A percentile compares a stretch with the other conserved stretches of the same genome.
Conservation (phyloP, 1,140 invertebrate genomes). For the Bombus sibiricus region DNA sequence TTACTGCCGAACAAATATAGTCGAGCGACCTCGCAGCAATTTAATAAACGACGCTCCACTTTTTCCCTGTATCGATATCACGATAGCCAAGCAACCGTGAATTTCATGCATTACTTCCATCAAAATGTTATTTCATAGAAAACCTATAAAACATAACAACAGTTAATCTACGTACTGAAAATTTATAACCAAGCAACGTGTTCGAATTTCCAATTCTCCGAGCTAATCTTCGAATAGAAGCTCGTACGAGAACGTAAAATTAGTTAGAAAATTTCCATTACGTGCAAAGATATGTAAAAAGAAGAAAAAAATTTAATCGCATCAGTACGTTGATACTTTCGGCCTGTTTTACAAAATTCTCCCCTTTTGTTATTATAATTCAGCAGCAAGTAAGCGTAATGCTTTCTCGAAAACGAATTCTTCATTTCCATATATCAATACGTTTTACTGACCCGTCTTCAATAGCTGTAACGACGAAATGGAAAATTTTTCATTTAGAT, state of each 20-base stretch:
- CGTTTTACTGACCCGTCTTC: slow-evolving; percentile 12
- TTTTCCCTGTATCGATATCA: slow-evolving; percentile 21
- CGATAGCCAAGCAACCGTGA: neutral
- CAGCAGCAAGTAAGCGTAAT: neutral
- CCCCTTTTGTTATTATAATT: neutral
- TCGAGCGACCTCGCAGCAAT: slow-evolving; percentile 1
- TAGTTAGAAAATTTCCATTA: neutral
- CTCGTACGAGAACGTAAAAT: neutral
- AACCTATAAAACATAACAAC: neutral
- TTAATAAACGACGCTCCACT: slow-evolving; percentile 35
- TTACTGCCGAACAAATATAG: slow-evolving; percentile 14
- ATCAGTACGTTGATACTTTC: neutral
- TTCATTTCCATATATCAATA: slow-evolving; percentile 8
- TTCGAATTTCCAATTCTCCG: neutral
- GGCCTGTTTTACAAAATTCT: neutral
- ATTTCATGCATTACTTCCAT: slow-evolving; percentile 22
- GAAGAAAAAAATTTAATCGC: neutral
- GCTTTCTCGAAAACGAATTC: slow-evolving; percentile 17
- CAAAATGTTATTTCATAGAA: neutral
- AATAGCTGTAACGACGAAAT: neutral
- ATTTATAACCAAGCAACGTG: neutral
- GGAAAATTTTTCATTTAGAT: slow-evolving; percentile 33
- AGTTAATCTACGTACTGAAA: neutral
- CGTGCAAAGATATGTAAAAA: rapidly evolving
- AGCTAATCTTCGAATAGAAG: neutral